A percentile compares a stretch with the other conserved stretches of the same genome.
Conservation (phyloP, 2,888 invertebrate species). For the Spodoptera exigua region DNA sequence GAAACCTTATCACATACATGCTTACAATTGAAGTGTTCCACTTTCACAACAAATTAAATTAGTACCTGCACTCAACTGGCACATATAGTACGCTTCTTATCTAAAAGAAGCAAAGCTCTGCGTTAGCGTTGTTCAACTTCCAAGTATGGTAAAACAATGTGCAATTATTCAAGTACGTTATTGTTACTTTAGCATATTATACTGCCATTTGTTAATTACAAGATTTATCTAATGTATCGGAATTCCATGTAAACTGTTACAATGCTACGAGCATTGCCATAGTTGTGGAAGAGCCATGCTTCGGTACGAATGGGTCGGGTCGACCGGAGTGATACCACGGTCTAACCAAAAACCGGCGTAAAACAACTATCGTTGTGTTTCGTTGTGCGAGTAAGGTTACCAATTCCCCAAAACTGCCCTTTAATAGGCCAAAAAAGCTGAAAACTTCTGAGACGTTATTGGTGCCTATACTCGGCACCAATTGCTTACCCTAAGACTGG, state of each 20-base stretch:
- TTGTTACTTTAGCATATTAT: constrained; percentile 35
- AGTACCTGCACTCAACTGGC: constrained; percentile 57
- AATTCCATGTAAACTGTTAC: constrained; percentile 15
- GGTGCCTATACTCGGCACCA: too few relatives aligned
- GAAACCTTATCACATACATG: constrained; percentile 59
- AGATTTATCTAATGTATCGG: neutral
- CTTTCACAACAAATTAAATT: constrained; percentile 66
- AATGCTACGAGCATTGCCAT: neutral
- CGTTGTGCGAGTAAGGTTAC: too few relatives aligned
- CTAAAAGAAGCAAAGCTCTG: constrained; percentile 57
- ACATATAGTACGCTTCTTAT: constrained; percentile 59
- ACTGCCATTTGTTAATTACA: constrained; percentile 1
- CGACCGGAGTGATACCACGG: too few relatives aligned
- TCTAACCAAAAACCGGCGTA: too few relatives aligned
- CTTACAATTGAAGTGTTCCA: constrained; percentile 61
- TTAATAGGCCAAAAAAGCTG: too few relatives aligned
- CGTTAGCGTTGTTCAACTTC: constrained; percentile 35
- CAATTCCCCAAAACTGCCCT: too few relatives aligned
- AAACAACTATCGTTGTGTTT: too few relatives aligned
- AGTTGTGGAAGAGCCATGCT: too few relatives aligned
- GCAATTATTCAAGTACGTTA: constrained; percentile 38
- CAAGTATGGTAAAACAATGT: constrained; percentile 33
- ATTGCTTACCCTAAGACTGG: too few relatives aligned
- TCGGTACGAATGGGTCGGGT: too few relatives aligned
- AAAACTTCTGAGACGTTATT: too few relatives aligned